Base-by-base conservation (phyloP, 2,113 vertebrate species). In the Aspiorhynchus laticeps region DNA sequence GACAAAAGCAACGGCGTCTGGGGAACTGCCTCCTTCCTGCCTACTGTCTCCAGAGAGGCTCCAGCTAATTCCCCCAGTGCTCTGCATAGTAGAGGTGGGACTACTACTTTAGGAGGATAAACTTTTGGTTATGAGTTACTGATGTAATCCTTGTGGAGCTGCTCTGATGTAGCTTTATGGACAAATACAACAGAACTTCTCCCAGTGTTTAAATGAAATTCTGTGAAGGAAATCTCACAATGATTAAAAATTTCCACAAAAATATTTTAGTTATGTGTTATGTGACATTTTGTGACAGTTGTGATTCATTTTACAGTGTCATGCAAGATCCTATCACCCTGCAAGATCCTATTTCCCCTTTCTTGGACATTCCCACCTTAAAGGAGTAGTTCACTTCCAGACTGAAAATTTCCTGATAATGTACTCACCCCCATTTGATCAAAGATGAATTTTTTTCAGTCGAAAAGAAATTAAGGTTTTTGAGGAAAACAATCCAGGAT, bases 31-130 rank as follows among this genome's bases (percentile, higher is more conserved):
- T 41, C 53, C 36, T 82, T 67, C 61, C 67, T 59, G 31, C 31
- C 43, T 43, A 21, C 38, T n/a, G 41, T 86, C 71, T 85, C 84
- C 48, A 59, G 84, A 77, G 87, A 83, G 77, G 7, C 61, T 59
- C 26, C 26, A 12, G 26, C 43, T 17, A 43, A 77, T 1, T 77
- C 12, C 21, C 53, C 26, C 48, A 36, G n/a, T 31, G 77, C 8
- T 33, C 77, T 56, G 21, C 28, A 31, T 56, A 12, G 51, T 56
- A 31, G 10, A 77, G 43, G 74, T 31, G 43, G 24, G 7, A 71
- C 65, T 74, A 41, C 36, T 24, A 41, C 71, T 74, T 41, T 71
- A 36, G 67, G 5, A 21, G 17, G 17, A 71, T 71, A 24, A 38
- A 9, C 33, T 38, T 71, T 41, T 74, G 71, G 36, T 41, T 74